phyloP scores from a whole-genome alignment of 2,888 invertebrate species.

The Calameuta pallipes region DNA sequence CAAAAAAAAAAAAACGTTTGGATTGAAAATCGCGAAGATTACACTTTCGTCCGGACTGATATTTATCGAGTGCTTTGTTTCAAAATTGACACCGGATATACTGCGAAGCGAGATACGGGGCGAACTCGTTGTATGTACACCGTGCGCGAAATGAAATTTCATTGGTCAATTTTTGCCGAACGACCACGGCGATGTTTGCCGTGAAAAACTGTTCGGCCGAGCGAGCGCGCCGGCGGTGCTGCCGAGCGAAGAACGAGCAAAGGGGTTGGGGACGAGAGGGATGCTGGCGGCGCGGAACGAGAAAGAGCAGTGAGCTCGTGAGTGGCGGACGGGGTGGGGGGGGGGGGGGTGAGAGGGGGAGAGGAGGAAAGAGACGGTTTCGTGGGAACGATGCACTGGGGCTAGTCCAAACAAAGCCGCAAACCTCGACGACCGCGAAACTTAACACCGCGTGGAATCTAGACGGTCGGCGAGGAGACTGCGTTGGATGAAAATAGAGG shows the following conservation, averaged over 20 bases:
- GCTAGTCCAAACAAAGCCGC: conserved; percentile 58
- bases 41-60: no score
- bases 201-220: not conserved
- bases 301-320: no score
- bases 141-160: not conserved
- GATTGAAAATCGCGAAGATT: no score
- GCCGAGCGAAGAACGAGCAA: not conserved
- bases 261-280: not conserved
- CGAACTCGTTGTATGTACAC: not conserved
- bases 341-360: not conserved
- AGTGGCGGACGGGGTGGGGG: not conserved
- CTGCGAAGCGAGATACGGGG: not conserved
- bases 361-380: conserved; percentile 29
- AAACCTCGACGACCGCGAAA: conserved; percentile 60
- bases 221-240: not conserved
- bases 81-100: not conserved
- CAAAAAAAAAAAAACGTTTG: no score
- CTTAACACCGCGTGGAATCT: conserved; percentile 54
- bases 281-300: not conserved
- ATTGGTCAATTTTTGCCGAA: not conserved
- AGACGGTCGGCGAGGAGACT: conserved; percentile 19
- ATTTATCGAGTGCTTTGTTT: no score
- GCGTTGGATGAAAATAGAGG: conserved; percentile 24
- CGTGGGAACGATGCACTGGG: conserved; percentile 51
- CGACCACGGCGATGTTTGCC: not conserved